Evolutionary conservation across 2,113 vertebrate species (phyloP).

Genomic region (Pongo abelii): DNA sequence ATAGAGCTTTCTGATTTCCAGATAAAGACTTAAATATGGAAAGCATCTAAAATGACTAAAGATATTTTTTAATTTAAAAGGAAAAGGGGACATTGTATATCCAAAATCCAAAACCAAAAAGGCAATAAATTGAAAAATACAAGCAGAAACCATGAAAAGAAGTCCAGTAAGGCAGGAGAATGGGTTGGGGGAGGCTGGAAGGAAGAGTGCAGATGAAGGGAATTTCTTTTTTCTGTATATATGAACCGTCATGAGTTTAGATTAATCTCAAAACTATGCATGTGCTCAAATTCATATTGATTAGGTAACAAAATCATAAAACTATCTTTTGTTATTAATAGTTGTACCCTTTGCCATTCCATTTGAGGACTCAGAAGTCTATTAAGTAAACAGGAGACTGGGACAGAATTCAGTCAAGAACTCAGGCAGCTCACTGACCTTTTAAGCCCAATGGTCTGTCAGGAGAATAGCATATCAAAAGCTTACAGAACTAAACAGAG

Average conservation of each 20-base stretch:
- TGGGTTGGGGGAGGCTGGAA: background rate
- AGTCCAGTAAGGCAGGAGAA: background rate
- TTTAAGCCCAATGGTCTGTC: slow-evolving; percentile 76
- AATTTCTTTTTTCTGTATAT: background rate
- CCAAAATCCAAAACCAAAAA: background rate
- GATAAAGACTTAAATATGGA: background rate
- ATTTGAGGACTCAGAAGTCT: slow-evolving; percentile 89
- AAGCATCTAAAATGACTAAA: slow-evolving; percentile 25
- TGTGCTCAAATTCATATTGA: slow-evolving; percentile 22
- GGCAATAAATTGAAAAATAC: background rate
- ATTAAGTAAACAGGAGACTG: slow-evolving; percentile 90
- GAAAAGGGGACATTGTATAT: background rate
- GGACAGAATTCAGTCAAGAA: slow-evolving; percentile 91
- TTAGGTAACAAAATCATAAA: slow-evolving; percentile 4
- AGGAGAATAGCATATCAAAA: slow-evolving; percentile 41
- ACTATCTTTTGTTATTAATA: slow-evolving; percentile 34
- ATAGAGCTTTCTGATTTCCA: background rate
- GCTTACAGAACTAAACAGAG: background rate
- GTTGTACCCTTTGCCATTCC: slow-evolving; percentile 42
- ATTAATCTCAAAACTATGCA: background rate
- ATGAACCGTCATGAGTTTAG: background rate
- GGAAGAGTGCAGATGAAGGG: background rate
- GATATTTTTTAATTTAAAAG: background rate
- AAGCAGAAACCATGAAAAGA: background rate
- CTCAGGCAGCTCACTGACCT: slow-evolving; percentile 87